Percentiles rank a stretch among this genome's conserved stretches.
phyloP scores from a whole-genome alignment of 2,888 invertebrate species.

The Rhingia rostrata region DNA sequence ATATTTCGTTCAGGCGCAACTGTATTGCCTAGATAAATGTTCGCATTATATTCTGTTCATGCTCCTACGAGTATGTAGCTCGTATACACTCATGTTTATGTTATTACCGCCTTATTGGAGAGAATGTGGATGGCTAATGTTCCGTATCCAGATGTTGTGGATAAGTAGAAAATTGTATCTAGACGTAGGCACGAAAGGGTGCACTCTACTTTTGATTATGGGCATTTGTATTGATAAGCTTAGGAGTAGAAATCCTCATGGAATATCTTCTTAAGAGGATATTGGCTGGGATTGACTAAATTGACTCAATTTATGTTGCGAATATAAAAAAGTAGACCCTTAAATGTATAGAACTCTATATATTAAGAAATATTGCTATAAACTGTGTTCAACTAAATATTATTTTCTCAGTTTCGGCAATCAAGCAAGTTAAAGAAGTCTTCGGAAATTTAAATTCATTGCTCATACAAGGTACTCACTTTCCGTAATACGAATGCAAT shows the following conservation, averaged over 20 bases:
- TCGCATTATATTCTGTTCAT: slow-evolving; percentile 30
- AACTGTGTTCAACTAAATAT: background rate
- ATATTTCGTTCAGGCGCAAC: slow-evolving; percentile 30
- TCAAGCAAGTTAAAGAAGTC: too few relatives aligned
- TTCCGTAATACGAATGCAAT: too few relatives aligned
- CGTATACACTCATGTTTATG: slow-evolving; percentile 10
- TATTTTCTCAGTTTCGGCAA: too few relatives aligned
- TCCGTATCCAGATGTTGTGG: slow-evolving; percentile 22
- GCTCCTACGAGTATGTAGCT: background rate
- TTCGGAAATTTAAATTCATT: too few relatives aligned
- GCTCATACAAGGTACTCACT: too few relatives aligned
- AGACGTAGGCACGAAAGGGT: background rate
- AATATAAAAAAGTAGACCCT: slow-evolving; percentile 21
- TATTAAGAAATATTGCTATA: background rate
- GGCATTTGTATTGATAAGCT: slow-evolving; percentile 42
- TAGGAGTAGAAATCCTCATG: slow-evolving; percentile 8
- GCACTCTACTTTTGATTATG: slow-evolving; percentile 20
- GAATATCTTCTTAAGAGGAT: slow-evolving; percentile 35
- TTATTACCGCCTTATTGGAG: background rate
- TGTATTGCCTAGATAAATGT: slow-evolving; percentile 41
- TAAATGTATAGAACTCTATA: background rate
- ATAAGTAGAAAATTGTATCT: slow-evolving; percentile 24
- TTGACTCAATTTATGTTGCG: slow-evolving; percentile 30
- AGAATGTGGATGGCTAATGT: slow-evolving; percentile 26
- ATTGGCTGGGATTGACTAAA: slow-evolving; percentile 24